phyloP scores from a whole-genome alignment of 1,140 invertebrate genomes.

The Lepidurus packardi region DNA sequence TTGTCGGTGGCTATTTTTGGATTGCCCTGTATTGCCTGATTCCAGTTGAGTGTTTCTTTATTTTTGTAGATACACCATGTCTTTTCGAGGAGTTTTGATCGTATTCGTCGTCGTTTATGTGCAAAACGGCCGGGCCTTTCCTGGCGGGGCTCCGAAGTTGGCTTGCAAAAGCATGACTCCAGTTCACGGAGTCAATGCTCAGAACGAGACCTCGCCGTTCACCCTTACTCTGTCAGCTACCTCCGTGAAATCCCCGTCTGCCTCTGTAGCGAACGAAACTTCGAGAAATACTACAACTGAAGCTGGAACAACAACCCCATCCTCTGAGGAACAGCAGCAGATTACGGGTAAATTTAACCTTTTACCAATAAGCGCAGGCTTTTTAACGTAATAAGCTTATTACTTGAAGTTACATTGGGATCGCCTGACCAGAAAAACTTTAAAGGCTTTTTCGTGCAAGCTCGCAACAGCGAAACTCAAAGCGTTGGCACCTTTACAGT shows the following conservation, averaged over 20 bases:
- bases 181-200: constrained; percentile 22
- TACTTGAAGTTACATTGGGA: background rate
- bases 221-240: constrained; percentile 19
- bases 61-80: background rate
- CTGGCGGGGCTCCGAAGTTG: constrained; percentile 18
- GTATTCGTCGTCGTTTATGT: background rate
- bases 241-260: background rate
- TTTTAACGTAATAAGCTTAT: background rate
- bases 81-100: background rate
- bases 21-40: no score
- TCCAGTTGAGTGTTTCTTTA: background rate
- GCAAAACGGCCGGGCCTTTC: constrained; percentile 22
- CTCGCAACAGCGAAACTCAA: background rate
- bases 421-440: background rate
- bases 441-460: constrained; percentile 10
- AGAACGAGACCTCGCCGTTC: background rate
- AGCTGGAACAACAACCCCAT: background rate
- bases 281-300: background rate
- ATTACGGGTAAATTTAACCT: background rate
- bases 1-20: no score
- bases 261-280: background rate
- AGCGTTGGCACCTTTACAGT: constrained; percentile 6
- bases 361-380: background rate
- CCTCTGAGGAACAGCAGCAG: background rate
- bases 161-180: constrained; percentile 25